Evolutionary conservation across 1,140 invertebrate genomes (phyloP).

Genomic region (Dendroctonus valens): DNA sequence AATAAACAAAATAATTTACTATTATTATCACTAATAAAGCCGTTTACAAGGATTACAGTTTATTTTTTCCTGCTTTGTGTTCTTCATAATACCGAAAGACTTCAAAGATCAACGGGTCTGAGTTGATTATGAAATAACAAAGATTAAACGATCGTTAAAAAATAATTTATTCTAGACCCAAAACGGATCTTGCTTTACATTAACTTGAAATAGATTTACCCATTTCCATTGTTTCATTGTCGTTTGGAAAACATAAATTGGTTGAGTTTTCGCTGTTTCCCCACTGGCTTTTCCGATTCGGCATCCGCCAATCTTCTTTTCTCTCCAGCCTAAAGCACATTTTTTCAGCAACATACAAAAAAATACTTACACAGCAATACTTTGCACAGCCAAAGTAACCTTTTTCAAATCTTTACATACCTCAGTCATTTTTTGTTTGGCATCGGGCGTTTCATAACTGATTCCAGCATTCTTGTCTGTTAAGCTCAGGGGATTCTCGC

Average conservation of each 20-base stretch:
- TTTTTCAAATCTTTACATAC: constrained; percentile 5
- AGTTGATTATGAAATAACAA: too few species aligned
- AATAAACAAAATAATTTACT: constrained; percentile 13
- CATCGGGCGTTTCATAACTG: constrained; percentile 27
- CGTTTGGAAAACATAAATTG: constrained; percentile 11
- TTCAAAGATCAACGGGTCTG: too few species aligned
- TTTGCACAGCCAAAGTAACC: not conserved
- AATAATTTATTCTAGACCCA: too few species aligned
- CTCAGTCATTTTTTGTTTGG: constrained; percentile 20
- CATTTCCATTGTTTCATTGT: too few species aligned
- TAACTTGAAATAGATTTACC: too few species aligned
- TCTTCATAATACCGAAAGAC: too few species aligned
- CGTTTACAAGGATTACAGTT: not conserved
- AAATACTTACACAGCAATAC: not conserved
- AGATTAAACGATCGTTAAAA: too few species aligned
- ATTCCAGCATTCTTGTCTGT: constrained; percentile 40
- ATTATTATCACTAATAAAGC: constrained; percentile 1
- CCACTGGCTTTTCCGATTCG: constrained; percentile 41
- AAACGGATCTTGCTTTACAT: too few species aligned
- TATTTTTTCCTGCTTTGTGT: too few species aligned
- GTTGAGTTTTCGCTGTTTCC: constrained; percentile 46
- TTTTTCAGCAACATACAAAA: not conserved
- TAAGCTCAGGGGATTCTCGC: constrained; percentile 39
- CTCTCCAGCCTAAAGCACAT: constrained; percentile 36
- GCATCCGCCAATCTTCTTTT: constrained; percentile 45